phyloP scores from a whole-genome alignment of 2,113 vertebrate species.

The Penelope pileata region DNA sequence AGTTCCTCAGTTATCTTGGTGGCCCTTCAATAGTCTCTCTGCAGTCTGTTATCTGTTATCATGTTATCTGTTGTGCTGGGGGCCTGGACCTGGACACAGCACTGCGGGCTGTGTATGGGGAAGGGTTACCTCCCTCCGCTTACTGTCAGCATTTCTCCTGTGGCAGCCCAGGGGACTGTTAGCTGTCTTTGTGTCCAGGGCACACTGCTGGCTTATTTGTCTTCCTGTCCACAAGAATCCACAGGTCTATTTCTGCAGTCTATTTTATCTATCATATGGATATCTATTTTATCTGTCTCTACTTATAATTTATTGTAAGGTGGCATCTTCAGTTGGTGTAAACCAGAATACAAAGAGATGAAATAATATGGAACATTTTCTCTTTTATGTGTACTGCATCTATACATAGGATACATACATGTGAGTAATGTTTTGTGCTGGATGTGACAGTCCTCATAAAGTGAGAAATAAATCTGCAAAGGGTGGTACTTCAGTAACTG shows the following conservation, averaged over 20 bases:
- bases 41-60: neutral
- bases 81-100: neutral
- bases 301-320: neutral
- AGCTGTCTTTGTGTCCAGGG: neutral
- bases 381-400: neutral
- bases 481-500: neutral
- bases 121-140: neutral
- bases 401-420: neutral
- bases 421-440: neutral
- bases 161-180: rapidly evolving
- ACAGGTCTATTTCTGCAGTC: neutral
- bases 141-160: neutral
- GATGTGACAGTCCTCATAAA: neutral
- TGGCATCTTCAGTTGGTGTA: neutral
- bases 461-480: neutral
- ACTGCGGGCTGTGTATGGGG: neutral
- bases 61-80: too few relatives aligned
- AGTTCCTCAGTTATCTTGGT: neutral
- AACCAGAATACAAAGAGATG: neutral
- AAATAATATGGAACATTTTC: neutral
- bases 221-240: neutral
- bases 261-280: neutral
- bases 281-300: neutral
- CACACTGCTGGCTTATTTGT: rapidly evolving
- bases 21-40: neutral